A percentile compares a stretch with the other conserved stretches of the same genome.
Conservation (phyloP, 2,888 invertebrate species). For the Cerastis rubricosa region DNA sequence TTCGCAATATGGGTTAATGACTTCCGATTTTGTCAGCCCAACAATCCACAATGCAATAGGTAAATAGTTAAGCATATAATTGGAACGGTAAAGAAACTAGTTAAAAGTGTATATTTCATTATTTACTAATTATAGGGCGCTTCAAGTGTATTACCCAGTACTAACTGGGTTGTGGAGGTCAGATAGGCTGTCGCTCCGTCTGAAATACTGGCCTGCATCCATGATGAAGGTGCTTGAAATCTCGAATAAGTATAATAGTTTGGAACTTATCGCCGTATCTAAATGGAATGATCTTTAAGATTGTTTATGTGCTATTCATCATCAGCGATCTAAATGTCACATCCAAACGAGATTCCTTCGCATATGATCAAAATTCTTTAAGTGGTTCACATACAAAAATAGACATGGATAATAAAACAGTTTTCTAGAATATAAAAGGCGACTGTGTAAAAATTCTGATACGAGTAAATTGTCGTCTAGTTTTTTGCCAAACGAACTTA, state of each 20-base stretch:
- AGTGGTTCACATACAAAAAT: slow-evolving; percentile 50
- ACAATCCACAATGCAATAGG: slow-evolving; percentile 53
- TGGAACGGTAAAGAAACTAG: slow-evolving; percentile 22
- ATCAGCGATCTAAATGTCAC: slow-evolving; percentile 59
- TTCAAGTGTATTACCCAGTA: not conserved
- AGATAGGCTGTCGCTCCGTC: not conserved
- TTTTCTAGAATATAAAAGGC: slow-evolving; percentile 39
- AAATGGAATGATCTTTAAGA: slow-evolving; percentile 38
- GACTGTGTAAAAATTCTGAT: slow-evolving; percentile 1
- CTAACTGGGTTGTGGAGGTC: not conserved
- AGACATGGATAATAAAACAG: slow-evolving; percentile 41
- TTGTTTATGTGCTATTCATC: slow-evolving; percentile 58
- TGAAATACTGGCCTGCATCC: not conserved
- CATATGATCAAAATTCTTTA: slow-evolving; percentile 51
- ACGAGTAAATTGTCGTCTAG: slow-evolving; percentile 16
- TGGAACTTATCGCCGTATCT: slow-evolving; percentile 61
- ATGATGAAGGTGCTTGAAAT: not conserved
- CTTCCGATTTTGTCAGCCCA: slow-evolving; percentile 56
- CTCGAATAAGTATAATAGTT: not conserved
- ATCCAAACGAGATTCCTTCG: slow-evolving; percentile 44
- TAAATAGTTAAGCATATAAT: slow-evolving; percentile 38
- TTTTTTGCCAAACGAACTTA: slow-evolving; percentile 26
- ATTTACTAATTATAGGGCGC: slow-evolving; percentile 8
- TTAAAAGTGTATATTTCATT: slow-evolving; percentile 24
- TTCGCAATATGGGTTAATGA: slow-evolving; percentile 46